Evolutionary conservation across 2,888 invertebrate species (phyloP).

Genomic region (Catocala nupta): DNA sequence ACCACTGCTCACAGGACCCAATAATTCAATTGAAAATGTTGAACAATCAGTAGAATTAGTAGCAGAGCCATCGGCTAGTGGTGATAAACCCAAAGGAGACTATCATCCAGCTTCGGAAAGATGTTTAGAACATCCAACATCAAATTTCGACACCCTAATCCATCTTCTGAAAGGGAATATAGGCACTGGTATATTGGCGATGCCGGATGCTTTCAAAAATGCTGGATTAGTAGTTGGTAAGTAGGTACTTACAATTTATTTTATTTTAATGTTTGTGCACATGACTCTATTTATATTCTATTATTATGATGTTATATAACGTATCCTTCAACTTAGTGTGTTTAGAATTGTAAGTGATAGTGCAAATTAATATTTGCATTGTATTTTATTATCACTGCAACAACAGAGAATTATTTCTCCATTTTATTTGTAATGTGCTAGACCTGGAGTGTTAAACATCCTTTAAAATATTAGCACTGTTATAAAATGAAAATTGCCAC

Average conservation of each 20-base stretch:
- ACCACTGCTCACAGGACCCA: slow-evolving; percentile 87
- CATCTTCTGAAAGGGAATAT: slow-evolving; percentile 91
- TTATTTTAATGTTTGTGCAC: background rate
- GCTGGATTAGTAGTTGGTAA: slow-evolving; percentile 94
- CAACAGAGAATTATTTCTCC: too few relatives aligned
- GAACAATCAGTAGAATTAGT: slow-evolving; percentile 75
- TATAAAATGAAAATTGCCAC: too few relatives aligned
- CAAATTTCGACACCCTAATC: slow-evolving; percentile 92
- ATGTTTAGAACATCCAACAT: slow-evolving; percentile 92
- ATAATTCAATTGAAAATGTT: slow-evolving; percentile 68
- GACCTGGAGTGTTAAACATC: too few relatives aligned
- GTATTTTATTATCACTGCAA: too few relatives aligned
- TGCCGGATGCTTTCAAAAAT: slow-evolving; percentile 98
- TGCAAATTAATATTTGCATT: too few relatives aligned
- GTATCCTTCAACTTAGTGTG: too few relatives aligned
- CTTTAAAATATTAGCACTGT: too few relatives aligned
- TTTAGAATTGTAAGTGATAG: too few relatives aligned
- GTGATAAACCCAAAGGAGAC: slow-evolving; percentile 68
- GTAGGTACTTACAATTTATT: slow-evolving; percentile 56
- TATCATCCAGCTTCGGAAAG: slow-evolving; percentile 90
- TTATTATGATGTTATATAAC: too few relatives aligned
- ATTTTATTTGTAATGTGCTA: too few relatives aligned
- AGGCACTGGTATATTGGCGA: slow-evolving; percentile 98
- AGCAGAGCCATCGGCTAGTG: slow-evolving; percentile 63
- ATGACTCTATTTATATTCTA: too few relatives aligned